Evolutionary conservation across 2,888 invertebrate species (phyloP), one percentile per base, ranked within the genome.

Genomic region (Scaptodrosophila latifasciaeformis): DNA sequence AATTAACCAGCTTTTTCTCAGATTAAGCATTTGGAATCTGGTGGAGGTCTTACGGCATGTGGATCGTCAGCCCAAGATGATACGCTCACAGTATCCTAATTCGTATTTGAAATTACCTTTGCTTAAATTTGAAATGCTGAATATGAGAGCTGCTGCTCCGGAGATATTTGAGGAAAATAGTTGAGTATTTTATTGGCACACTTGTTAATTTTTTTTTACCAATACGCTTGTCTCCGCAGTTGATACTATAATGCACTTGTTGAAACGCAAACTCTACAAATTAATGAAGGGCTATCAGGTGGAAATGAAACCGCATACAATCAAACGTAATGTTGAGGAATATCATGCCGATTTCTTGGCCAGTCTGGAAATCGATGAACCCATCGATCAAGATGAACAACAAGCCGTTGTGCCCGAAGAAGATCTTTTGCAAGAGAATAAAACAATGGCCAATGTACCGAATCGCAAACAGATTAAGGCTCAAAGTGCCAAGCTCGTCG

Each of bases 391-490:
- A 1, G 62, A 59, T 2, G 65, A 51, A 2, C 44, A 50, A n/a
- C 44, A 59, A 15, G 50, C 39, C 6, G 58, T 42, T 1, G 24
- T 42, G 13, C 54, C 46, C 1, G 70, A 67, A 17, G 79, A 79
- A 9, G 77, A 74, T 40, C n/a, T 76, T 1, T 21, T 77, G 12
- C 67, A 58, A 17, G 80, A 82, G 44, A 61, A 59, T 18, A 83
- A 81, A 48, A 67, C 53, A 0, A 40, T 66, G 45, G 79, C 75
- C 43, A 66, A 66, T 62, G 75, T 84, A 5, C 83, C 81, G 1
- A 85, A 75, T 62, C 84, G 86, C 18, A 81, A 83, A 18, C 81
- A 82, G 58, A 81, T 86, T 10, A 86, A 86, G 71, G 64, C 74
- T 3, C 70, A 76, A 24, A 86, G 86, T 65, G 75, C 72, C 27